Base-by-base conservation (phyloP, 1,140 invertebrate species). In the Hyposmocoma kahamanoa region DNA sequence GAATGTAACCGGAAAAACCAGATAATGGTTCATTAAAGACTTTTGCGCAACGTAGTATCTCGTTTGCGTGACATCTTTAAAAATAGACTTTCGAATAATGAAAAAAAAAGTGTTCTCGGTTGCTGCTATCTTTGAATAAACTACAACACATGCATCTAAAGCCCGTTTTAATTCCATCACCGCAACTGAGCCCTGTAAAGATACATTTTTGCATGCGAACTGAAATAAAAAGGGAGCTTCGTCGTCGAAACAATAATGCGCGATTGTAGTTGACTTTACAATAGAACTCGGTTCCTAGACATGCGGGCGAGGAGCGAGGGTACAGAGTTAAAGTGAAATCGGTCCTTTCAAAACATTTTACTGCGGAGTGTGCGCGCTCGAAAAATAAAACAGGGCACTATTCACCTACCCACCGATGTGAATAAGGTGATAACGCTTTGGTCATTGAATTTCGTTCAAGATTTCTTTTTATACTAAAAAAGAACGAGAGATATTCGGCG, bases 331-430 rank as follows among this genome's bases (percentile, higher is more conserved):
- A 72, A 72, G 74, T 69, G 77, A 75, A 82, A 81, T 77, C 78
- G 73, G 69, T 79, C 71, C 80, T 80, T 84, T 81, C 76, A 81
- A 82, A 84, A 84, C 75, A 82, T 82, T 84, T 79, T 72, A 73
- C 72, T 67, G 67, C 47, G 58, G n/a, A 62, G 67, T 63, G 62
- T 68, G 54, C 32, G 32, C 32, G 32, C 32, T 36, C 18, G 32
- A 65, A 73, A 75, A 75, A 72, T 84, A 80, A 78, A 76, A 71
- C 67, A 53, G 53, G 63, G 62, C 58, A 69, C 67, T 62, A 63
- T 63, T 68, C 62, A 60, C 57, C 53, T 56, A 62, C 47, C 56
- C 54, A 50, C 38, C 36, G 48, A n/a, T n/a, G n/a, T n/a, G n/a
- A n/a, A n/a, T n/a, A n/a, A n/a, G n/a, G n/a, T n/a, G n/a, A n/a